Percentiles rank a stretch among this genome's conserved stretches.
phyloP scores from a whole-genome alignment of 35 echinoderm and acorn worm genomes.

The Heliocidaris erythrogramma region DNA sequence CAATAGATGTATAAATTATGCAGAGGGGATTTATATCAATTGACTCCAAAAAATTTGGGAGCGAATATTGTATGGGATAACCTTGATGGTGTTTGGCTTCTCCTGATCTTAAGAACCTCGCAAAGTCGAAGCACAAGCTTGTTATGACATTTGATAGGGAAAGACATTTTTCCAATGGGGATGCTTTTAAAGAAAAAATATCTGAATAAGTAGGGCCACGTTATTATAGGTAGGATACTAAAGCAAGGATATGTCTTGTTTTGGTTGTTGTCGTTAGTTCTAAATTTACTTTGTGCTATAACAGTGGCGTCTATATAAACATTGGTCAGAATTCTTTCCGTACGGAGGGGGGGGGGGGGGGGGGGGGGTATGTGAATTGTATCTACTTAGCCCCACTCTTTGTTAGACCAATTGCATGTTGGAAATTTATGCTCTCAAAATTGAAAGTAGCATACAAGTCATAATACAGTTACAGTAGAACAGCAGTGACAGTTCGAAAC shows the following conservation, averaged over 20 bases:
- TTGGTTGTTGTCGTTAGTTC: background rate
- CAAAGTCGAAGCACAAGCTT: background rate
- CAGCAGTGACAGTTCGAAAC: background rate
- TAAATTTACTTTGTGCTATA: too few species aligned
- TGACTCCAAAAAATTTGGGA: background rate
- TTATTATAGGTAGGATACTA: background rate
- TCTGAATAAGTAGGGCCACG: background rate
- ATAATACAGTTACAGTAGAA: too few species aligned
- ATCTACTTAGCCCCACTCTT: too few species aligned
- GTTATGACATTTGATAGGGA: background rate
- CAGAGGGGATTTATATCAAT: background rate
- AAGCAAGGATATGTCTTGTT: too few species aligned
- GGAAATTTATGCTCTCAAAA: too few species aligned
- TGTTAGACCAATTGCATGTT: too few species aligned
- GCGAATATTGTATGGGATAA: background rate
- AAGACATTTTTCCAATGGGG: background rate
- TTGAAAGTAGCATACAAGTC: too few species aligned
- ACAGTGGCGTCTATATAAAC: too few species aligned
- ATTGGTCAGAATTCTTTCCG: too few species aligned
- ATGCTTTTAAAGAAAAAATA: background rate
- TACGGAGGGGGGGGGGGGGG: too few species aligned
- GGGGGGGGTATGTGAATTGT: too few species aligned
- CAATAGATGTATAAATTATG: background rate
- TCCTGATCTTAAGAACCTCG: background rate
- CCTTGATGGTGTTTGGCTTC: background rate